phyloP scores from a whole-genome alignment of 1,140 invertebrate genomes.

The Drosophila triauraria region DNA sequence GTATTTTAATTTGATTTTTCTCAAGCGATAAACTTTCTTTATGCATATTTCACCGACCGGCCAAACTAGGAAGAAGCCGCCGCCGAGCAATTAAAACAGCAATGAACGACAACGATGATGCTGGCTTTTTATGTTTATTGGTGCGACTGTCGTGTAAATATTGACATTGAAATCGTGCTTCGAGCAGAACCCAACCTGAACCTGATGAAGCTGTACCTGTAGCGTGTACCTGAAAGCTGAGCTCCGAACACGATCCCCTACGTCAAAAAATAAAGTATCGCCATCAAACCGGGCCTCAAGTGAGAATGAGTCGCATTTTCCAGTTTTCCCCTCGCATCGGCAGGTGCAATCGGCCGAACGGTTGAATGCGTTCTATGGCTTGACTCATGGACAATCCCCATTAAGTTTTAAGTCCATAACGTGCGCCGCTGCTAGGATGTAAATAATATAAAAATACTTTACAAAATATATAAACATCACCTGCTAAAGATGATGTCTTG shows the following conservation, averaged over 20 bases:
- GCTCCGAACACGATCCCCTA: slow-evolving; percentile 29
- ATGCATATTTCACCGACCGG: slow-evolving; percentile 38
- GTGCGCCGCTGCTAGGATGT: not conserved
- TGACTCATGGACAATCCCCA: slow-evolving; percentile 43
- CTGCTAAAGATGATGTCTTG: not conserved
- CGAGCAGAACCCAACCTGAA: slow-evolving; percentile 15
- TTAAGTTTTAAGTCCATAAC: not conserved
- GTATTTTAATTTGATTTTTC: slow-evolving; percentile 44
- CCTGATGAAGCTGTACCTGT: slow-evolving; percentile 28
- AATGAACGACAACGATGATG: slow-evolving; percentile 38
- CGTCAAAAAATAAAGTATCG: slow-evolving; percentile 43
- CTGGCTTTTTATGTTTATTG: slow-evolving; percentile 48
- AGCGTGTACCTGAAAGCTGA: slow-evolving; percentile 40
- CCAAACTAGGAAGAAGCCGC: slow-evolving; percentile 40
- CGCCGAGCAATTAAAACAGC: slow-evolving; percentile 35
- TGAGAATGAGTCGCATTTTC: slow-evolving; percentile 61
- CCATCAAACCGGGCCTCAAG: slow-evolving; percentile 45
- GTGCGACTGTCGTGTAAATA: slow-evolving; percentile 68
- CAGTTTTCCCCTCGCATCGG: slow-evolving; percentile 40
- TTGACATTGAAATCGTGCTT: slow-evolving; percentile 72
- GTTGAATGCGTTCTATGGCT: slow-evolving; percentile 30
- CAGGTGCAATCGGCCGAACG: slow-evolving; percentile 57
- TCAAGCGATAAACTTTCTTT: slow-evolving; percentile 49
- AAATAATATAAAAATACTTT: slow-evolving; percentile 4
- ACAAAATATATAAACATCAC: not conserved